A percentile compares a stretch with the other conserved stretches of the same genome.
Conservation (phyloP, 2,888 invertebrate species). For the Salpingus planirostris region DNA sequence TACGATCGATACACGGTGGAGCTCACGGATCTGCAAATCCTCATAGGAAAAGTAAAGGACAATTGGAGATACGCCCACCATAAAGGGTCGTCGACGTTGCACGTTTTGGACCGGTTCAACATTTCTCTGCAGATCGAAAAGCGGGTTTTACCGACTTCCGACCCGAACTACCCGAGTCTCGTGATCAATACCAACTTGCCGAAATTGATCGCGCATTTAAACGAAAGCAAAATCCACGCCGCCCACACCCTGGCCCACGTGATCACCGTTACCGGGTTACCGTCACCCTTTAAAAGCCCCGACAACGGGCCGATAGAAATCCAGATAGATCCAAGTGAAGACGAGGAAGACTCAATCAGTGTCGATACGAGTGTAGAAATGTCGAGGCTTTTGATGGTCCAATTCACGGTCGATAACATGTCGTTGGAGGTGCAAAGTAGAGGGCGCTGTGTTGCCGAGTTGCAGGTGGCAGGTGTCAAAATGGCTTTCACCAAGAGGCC, state of each 20-base stretch:
- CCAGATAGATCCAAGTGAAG: constrained; percentile 14
- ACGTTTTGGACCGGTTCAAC: constrained; percentile 58
- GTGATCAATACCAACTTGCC: constrained; percentile 81
- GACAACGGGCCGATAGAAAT: constrained; percentile 28
- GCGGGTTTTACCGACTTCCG: constrained; percentile 69
- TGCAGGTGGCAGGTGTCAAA: constrained; percentile 84
- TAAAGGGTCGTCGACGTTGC: constrained; percentile 74
- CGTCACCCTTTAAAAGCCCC: constrained; percentile 39
- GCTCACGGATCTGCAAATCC: constrained; percentile 74
- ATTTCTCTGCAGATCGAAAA: constrained; percentile 63
- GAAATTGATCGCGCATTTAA: constrained; percentile 79
- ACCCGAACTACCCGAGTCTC: constrained; percentile 79
- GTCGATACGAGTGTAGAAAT: constrained; percentile 46
- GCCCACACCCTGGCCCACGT: constrained; percentile 49
- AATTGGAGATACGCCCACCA: constrained; percentile 84
- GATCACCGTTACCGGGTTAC: constrained; percentile 37
- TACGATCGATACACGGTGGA: constrained; percentile 75
- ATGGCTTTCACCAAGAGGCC: constrained; percentile 66
- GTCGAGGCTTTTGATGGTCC: constrained; percentile 64
- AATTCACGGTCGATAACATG: constrained; percentile 82
- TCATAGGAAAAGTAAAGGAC: constrained; percentile 81
- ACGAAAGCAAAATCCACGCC: constrained; percentile 77
- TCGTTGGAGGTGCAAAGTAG: constrained; percentile 78
- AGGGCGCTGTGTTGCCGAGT: constrained; percentile 84
- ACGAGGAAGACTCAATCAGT: constrained; percentile 43